A percentile compares a stretch with the other conserved stretches of the same genome.
Conservation (phyloP, 2,888 invertebrate genomes). For the Melinopterus prodromus region DNA sequence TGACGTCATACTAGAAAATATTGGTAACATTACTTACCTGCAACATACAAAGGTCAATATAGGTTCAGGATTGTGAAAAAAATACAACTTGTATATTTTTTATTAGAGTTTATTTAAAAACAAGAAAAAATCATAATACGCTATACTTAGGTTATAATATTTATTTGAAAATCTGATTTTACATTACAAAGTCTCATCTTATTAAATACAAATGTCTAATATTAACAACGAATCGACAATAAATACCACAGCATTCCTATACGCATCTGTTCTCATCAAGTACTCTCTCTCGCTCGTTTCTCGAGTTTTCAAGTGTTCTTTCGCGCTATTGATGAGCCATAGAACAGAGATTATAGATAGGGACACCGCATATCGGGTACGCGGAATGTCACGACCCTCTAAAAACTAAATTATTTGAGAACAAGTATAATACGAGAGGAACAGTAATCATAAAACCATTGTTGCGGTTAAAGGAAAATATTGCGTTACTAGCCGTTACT, state of each 20-base stretch:
- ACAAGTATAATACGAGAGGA: neutral
- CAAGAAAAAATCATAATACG: neutral
- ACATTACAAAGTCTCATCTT: constrained; percentile 30
- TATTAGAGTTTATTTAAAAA: neutral
- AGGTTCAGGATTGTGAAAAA: too few relatives aligned
- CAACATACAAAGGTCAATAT: too few relatives aligned
- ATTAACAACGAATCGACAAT: constrained; percentile 37
- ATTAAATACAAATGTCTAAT: constrained; percentile 32
- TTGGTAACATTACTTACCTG: too few relatives aligned
- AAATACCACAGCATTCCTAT: constrained; percentile 34
- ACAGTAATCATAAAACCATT: neutral
- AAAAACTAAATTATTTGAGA: constrained; percentile 7
- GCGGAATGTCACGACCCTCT: constrained; percentile 5
- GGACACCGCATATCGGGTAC: neutral
- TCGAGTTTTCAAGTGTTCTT: neutral
- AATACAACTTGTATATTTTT: neutral
- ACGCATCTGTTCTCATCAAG: constrained; percentile 14
- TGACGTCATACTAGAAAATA: too few relatives aligned
- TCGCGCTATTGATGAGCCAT: neutral
- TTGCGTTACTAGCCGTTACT: neutral
- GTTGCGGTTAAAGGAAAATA: neutral
- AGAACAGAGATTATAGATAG: neutral
- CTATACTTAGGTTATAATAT: constrained; percentile 28
- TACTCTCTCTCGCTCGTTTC: constrained; percentile 9
- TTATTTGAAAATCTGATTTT: constrained; percentile 33